Evolutionary conservation across 2,888 invertebrate genomes (phyloP).

Genomic region (Crepidodera aurea): DNA sequence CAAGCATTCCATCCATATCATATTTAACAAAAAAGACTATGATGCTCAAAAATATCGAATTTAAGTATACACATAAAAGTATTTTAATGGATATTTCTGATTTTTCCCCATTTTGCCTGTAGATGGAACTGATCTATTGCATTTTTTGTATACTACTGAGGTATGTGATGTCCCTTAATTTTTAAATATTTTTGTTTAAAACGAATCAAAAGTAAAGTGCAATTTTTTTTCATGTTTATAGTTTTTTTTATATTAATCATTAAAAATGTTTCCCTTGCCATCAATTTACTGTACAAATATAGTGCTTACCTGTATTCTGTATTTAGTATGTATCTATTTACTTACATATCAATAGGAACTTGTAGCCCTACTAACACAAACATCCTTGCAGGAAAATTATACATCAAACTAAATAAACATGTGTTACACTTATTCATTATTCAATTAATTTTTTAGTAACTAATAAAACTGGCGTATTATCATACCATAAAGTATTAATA

Average conservation of each 20-base stretch:
- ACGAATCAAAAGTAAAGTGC: conserved; percentile 12
- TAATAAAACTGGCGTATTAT: no score
- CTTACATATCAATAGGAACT: conserved; percentile 9
- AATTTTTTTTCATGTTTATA: conserved; percentile 18
- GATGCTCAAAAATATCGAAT: conserved; percentile 13
- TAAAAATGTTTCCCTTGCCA: conserved; percentile 22
- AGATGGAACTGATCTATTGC: neutral
- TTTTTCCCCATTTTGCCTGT: neutral
- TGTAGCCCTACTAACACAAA: no score
- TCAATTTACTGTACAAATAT: conserved; percentile 23
- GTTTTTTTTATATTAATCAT: neutral
- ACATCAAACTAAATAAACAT: no score
- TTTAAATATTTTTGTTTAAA: no score
- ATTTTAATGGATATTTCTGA: no score
- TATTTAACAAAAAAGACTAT: conserved; percentile 29
- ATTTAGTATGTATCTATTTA: neutral
- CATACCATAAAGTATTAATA: no score
- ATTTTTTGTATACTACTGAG: neutral
- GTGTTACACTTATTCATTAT: no score
- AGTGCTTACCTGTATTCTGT: neutral
- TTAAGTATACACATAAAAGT: neutral
- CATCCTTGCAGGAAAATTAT: no score
- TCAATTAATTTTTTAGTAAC: no score
- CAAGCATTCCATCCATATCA: conserved; percentile 7
- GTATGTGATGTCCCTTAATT: neutral